phyloP scores from a whole-genome alignment of 2,113 vertebrate genomes.

The Ancistrus triradiatus region DNA sequence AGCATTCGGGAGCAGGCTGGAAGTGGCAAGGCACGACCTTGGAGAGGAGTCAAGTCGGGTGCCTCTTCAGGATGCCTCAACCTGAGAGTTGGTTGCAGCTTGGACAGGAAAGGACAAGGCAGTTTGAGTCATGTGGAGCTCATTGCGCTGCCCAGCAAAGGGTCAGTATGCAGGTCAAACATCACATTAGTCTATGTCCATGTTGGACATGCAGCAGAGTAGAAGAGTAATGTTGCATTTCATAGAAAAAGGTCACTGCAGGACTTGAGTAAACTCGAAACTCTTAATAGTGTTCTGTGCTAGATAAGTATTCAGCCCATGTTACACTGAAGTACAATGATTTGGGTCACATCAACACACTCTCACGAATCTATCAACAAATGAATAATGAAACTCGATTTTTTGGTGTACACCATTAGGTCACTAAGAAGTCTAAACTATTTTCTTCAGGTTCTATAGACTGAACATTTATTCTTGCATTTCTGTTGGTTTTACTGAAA shows the following conservation, averaged over 20 bases:
- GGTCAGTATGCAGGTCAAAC: constrained; percentile 67
- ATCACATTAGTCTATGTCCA: constrained; percentile 72
- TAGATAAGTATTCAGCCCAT: constrained; percentile 47
- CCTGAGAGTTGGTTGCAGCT: background rate
- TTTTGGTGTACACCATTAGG: too few relatives aligned
- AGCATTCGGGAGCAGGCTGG: too few relatives aligned
- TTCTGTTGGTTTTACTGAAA: background rate
- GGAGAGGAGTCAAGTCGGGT: too few relatives aligned
- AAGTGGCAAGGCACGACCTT: too few relatives aligned
- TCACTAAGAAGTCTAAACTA: constrained; percentile 59
- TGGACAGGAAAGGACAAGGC: constrained; percentile 33
- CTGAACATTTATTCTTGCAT: constrained; percentile 51
- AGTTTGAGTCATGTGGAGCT: constrained; percentile 62
- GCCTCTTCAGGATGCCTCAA: too few relatives aligned
- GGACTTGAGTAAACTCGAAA: constrained; percentile 49
- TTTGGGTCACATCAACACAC: constrained; percentile 49
- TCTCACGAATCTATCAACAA: constrained; percentile 51
- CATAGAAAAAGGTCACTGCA: constrained; percentile 69
- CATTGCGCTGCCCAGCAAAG: constrained; percentile 61
- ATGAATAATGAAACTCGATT: constrained; percentile 41
- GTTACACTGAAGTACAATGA: too few relatives aligned
- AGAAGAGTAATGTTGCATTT: constrained; percentile 68
- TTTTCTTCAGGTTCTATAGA: constrained; percentile 52
- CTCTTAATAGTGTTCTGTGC: constrained; percentile 22
- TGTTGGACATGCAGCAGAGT: constrained; percentile 60